Conservation (phyloP, 2,888 invertebrate genomes). For the Endotricha flammealis region DNA sequence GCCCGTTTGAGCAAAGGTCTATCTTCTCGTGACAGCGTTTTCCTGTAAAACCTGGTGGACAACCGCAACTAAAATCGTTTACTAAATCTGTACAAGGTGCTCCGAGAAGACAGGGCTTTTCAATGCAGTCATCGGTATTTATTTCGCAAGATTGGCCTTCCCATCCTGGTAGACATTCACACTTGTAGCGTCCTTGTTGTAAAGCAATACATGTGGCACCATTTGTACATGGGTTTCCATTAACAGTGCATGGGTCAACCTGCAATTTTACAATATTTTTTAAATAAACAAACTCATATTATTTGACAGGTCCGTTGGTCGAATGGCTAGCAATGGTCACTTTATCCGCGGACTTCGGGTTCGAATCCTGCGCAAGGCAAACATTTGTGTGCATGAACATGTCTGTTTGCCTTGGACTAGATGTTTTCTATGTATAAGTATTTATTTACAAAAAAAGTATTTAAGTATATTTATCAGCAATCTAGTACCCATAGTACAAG, state of each 20-base stretch:
- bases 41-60: conserved; percentile 96
- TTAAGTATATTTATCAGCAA: too few relatives aligned
- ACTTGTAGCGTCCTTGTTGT: conserved; percentile 94
- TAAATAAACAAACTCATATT: conserved; percentile 10
- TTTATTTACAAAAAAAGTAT: too few relatives aligned
- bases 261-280: conserved; percentile 38
- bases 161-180: conserved; percentile 98
- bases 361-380: too few relatives aligned
- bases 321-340: too few relatives aligned
- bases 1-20: conserved; percentile 91
- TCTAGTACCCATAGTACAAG: too few relatives aligned
- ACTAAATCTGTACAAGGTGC: conserved; percentile 96
- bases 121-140: conserved; percentile 96
- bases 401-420: too few relatives aligned
- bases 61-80: conserved; percentile 95
- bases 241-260: conserved; percentile 94
- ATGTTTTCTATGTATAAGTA: too few relatives aligned
- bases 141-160: conserved; percentile 96
- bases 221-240: conserved; percentile 94
- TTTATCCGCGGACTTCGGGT: too few relatives aligned
- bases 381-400: too few relatives aligned
- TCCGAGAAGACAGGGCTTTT: conserved; percentile 92
- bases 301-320: too few relatives aligned
- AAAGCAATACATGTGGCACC: conserved; percentile 93
- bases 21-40: conserved; percentile 97